These are phyloP conservation scores for Diaphora mendica DNA, from an alignment of 2,888 invertebrate species.

Conservation along the genomic window DNA sequence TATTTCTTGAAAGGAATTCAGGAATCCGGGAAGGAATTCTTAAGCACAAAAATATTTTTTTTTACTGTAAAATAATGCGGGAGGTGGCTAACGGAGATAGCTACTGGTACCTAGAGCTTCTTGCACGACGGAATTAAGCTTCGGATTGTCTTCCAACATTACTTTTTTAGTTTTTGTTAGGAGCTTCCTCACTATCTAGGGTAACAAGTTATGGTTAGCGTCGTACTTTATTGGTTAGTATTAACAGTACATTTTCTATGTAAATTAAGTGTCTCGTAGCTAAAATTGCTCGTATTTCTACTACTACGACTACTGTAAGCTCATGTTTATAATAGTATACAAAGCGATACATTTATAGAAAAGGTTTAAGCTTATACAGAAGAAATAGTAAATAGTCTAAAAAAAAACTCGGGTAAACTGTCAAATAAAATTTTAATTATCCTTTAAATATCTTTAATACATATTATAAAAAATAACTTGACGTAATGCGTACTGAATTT, in stretches of 20 bases:
- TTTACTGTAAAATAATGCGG: slow-evolving; percentile 40
- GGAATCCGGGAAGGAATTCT: slow-evolving; percentile 32
- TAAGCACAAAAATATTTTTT: slow-evolving; percentile 46
- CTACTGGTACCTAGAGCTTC: slow-evolving; percentile 35
- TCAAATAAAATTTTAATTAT: too few relatives aligned
- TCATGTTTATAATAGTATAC: neutral
- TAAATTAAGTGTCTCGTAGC: neutral
- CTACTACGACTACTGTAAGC: neutral
- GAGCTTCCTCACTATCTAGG: slow-evolving; percentile 18
- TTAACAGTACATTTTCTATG: slow-evolving; percentile 4
- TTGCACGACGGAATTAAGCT: slow-evolving; percentile 41
- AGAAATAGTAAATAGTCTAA: neutral
- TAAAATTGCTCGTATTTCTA: neutral
- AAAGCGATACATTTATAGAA: neutral
- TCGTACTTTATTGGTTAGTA: neutral
- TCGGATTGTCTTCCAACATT: slow-evolving; percentile 40
- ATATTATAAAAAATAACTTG: too few relatives aligned
- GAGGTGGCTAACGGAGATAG: slow-evolving; percentile 37
- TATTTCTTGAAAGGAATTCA: slow-evolving; percentile 42
- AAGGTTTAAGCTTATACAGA: neutral
- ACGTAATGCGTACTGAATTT: neutral
- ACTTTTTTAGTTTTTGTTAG: slow-evolving; percentile 32
- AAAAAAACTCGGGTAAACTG: neutral
- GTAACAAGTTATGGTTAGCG: neutral
- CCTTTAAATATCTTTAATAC: too few relatives aligned